A percentile compares a stretch with the other conserved stretches of the same genome.
Evolutionary conservation across 1,140 invertebrate species (phyloP).

Genomic region (Cotesia typhae): DNA sequence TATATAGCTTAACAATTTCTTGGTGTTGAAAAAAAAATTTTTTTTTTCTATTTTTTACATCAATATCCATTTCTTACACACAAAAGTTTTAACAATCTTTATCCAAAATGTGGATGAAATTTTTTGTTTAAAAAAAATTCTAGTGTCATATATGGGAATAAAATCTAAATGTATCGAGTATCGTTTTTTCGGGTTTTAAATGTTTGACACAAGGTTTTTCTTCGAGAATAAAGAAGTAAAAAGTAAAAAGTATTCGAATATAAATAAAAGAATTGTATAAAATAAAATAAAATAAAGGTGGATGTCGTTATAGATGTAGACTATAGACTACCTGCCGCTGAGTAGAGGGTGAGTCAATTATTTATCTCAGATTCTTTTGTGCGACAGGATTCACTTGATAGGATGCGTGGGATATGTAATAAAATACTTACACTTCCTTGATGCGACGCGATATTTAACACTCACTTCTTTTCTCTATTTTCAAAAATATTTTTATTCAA

Average conservation of each 20-base stretch:
- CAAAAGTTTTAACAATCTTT: too few relatives aligned
- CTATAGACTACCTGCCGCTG: slow-evolving; percentile 51
- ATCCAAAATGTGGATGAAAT: too few relatives aligned
- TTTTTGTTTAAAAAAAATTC: too few relatives aligned
- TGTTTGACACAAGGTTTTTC: slow-evolving; percentile 45
- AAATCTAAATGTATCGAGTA: slow-evolving; percentile 59
- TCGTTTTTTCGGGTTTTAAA: slow-evolving; percentile 49
- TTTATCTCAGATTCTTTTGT: slow-evolving; percentile 63
- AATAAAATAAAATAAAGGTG: slow-evolving; percentile 29
- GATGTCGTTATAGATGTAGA: slow-evolving; percentile 40
- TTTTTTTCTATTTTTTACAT: too few relatives aligned
- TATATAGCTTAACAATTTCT: background rate
- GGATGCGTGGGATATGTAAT: slow-evolving; percentile 63
- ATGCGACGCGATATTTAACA: slow-evolving; percentile 52
- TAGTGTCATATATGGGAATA: too few relatives aligned
- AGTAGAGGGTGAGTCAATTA: slow-evolving; percentile 61
- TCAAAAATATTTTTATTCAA: too few relatives aligned
- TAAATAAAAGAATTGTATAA: slow-evolving; percentile 40
- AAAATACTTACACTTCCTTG: slow-evolving; percentile 59
- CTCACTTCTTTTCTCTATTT: background rate
- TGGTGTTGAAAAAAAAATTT: too few relatives aligned
- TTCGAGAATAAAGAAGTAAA: background rate
- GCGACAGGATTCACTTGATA: slow-evolving; percentile 61
- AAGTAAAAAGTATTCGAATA: background rate
- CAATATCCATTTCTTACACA: too few relatives aligned